phyloP scores from a whole-genome alignment of 2,113 vertebrate species.

The Toxostoma redivivum region DNA sequence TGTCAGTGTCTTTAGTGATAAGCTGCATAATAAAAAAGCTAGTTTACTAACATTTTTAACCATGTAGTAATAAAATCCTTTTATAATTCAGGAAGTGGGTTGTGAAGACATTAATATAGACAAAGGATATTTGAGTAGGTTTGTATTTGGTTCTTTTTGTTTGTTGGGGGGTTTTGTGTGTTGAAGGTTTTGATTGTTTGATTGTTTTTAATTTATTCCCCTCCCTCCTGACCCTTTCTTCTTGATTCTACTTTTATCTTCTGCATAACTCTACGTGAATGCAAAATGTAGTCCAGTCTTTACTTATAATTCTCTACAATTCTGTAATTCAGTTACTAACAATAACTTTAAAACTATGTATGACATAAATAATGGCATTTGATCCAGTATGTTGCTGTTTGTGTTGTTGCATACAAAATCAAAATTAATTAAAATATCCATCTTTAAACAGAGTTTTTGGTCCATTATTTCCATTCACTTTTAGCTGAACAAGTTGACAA shows the following conservation, averaged over 20 bases:
- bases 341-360: neutral
- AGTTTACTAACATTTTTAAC: neutral
- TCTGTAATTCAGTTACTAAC: neutral
- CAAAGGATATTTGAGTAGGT: neutral
- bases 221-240: neutral
- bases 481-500: neutral
- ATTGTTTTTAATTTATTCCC: no score
- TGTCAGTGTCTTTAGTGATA: neutral
- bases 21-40: neutral
- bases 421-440: neutral
- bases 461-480: neutral
- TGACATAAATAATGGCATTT: neutral
- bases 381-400: neutral
- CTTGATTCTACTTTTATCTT: neutral
- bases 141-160: neutral
- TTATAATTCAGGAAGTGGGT: neutral
- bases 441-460: neutral
- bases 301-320: rapidly evolving
- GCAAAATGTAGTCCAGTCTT: neutral
- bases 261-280: neutral
- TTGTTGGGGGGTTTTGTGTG: neutral
- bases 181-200: neutral
- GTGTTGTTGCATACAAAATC: neutral
- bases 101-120: neutral
- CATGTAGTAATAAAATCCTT: neutral